phyloP scores from a whole-genome alignment of 2,797 vertebrate genomes.

The Cuculus canorus region DNA sequence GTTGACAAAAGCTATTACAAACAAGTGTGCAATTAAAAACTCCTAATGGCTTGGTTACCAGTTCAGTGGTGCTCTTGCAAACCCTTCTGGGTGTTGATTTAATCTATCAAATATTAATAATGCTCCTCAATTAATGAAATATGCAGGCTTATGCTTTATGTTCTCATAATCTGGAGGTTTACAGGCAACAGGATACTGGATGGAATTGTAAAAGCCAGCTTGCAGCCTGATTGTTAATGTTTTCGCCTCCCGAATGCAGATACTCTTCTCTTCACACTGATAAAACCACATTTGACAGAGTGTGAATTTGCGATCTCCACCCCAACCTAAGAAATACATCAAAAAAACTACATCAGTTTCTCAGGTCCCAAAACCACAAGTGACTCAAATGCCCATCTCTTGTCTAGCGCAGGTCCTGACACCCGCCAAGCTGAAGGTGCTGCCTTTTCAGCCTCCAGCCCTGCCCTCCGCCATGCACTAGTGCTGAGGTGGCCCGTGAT shows the following conservation, averaged over 20 bases:
- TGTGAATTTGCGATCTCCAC: background rate
- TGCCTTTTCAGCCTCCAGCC: background rate
- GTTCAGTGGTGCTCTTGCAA: background rate
- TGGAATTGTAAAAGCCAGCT: background rate
- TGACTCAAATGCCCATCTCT: background rate
- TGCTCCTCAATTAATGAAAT: constrained; percentile 29
- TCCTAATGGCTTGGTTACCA: background rate
- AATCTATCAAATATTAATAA: constrained; percentile 48
- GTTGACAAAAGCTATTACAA: background rate
- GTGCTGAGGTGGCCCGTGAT: fast-evolving
- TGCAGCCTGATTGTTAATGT: background rate
- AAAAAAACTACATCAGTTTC: background rate
- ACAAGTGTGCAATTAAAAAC: background rate
- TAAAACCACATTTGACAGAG: background rate
- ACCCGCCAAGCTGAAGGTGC: background rate
- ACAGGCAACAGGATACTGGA: background rate
- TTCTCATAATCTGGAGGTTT: background rate
- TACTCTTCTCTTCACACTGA: background rate
- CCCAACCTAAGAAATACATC: background rate
- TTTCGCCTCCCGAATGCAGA: background rate
- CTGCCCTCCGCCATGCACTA: background rate
- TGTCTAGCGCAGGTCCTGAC: background rate
- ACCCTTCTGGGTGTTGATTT: constrained; percentile 16
- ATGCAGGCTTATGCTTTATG: background rate
- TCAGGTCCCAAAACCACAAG: background rate